Base-by-base conservation (phyloP, 2,797 vertebrate genomes). In the Eleutherodactylus coqui region DNA sequence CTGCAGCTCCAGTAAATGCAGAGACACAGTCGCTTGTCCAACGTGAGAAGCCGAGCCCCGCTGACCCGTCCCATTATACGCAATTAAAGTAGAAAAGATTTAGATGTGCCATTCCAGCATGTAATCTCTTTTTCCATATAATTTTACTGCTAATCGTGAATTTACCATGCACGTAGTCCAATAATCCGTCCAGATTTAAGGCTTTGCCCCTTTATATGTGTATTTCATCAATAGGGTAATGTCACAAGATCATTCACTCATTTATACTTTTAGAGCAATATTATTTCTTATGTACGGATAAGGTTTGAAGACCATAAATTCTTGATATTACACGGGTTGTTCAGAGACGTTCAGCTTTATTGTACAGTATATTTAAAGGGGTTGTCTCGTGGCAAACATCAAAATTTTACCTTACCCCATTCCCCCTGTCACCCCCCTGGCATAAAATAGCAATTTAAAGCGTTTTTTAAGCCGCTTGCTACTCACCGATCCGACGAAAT, bases 121-220 rank as follows among this genome's bases (percentile, higher is more conserved):
- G 51, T 41, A 78, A 60, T 27, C 51, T 58, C 32, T 55, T 77
- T 75, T 77, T 77, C 75, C 75, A 77, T 55, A 77, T 55, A 77
- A 78, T 78, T 78, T 78, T 78, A 78, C 34, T 27, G 76, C 76
- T 78, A 60, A 27, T 78, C 76, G n/a, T 78, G 76, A 78, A 78
- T 78, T 60, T 78, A 41, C 76, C 5, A 53, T 4, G 53, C 34
- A 6, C n/a, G 13, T 17, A 58, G n/a, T 58, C 34, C 76, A 58
- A 78, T 78, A 60, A 78, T 78, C 53, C 53, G 16, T 58, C 72
- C 72, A 55, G 49, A 77, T 77, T 78, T 78, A 78, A 41, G 7
- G 51, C 76, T 60, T 58, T 60, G 53, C 76, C 51, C 24, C 34
- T 27, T 14, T 41, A 32, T 75, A 36, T 24, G 32, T 19, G n/a